Evolutionary conservation across 2,113 vertebrate genomes (phyloP).

Genomic region (Chloebia gouldiae): DNA sequence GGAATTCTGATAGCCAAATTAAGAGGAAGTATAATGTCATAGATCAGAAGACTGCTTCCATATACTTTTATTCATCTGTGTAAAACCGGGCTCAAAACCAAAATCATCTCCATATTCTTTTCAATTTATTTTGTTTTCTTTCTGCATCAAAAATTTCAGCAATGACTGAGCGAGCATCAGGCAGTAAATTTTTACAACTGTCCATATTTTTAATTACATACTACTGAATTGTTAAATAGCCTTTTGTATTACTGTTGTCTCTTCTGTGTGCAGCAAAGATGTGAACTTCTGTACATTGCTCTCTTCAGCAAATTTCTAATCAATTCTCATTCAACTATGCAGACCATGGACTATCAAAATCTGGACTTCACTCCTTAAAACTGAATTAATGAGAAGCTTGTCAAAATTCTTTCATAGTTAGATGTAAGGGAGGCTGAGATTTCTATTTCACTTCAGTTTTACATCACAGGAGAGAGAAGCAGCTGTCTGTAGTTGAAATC

Average conservation of each 20-base stretch:
- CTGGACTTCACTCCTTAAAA: background rate
- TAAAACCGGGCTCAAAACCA: background rate
- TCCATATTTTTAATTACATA: background rate
- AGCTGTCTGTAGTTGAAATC: background rate
- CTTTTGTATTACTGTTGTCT: background rate
- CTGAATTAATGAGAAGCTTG: background rate
- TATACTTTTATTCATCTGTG: background rate
- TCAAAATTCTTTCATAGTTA: background rate
- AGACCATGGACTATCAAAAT: background rate
- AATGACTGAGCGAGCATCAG: background rate
- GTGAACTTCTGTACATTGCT: background rate
- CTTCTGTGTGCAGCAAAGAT: fast-evolving
- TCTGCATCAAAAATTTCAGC: background rate
- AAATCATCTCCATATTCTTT: background rate
- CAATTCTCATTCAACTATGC: background rate
- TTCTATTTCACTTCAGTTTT: background rate
- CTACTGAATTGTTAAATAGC: background rate
- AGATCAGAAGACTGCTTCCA: background rate
- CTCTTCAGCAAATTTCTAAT: background rate
- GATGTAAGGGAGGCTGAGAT: background rate
- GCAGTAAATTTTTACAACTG: background rate
- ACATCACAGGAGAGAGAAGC: background rate
- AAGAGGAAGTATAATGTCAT: background rate
- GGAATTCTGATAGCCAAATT: background rate
- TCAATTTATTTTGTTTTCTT: background rate